Conservation (phyloP, 2,888 invertebrate genomes). For the Abrostola tripartita region DNA sequence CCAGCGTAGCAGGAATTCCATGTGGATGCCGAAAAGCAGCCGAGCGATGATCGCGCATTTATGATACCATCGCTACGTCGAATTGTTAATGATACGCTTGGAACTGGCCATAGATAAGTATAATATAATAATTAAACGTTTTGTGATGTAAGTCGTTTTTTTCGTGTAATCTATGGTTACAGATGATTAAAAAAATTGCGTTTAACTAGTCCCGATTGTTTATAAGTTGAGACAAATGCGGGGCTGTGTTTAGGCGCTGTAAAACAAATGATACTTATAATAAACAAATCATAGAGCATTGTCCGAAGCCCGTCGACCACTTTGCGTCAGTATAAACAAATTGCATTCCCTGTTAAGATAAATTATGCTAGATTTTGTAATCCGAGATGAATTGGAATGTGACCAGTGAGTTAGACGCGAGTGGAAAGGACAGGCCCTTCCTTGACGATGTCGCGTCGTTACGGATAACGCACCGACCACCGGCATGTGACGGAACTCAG, state of each 20-base stretch:
- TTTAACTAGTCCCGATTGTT: constrained; percentile 13
- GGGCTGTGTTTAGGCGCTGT: constrained; percentile 49
- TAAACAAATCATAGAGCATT: constrained; percentile 58
- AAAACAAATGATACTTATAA: constrained; percentile 51
- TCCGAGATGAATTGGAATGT: constrained; percentile 59
- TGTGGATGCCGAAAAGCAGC: constrained; percentile 61
- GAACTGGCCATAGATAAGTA: constrained; percentile 61
- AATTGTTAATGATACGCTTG: constrained; percentile 81
- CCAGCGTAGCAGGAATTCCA: constrained; percentile 61
- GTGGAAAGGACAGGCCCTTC: constrained; percentile 55
- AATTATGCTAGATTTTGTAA: constrained; percentile 71
- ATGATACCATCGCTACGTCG: constrained; percentile 76
- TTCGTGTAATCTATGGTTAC: constrained; percentile 31
- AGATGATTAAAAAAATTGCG: constrained; percentile 9
- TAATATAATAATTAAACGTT: constrained; percentile 71
- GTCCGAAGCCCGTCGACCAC: constrained; percentile 48
- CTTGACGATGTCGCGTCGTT: constrained; percentile 40
- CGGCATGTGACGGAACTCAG: constrained; percentile 20
- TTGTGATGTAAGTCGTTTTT: constrained; percentile 34
- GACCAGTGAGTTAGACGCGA: constrained; percentile 52
- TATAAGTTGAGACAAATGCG: constrained; percentile 17
- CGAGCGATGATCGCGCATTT: constrained; percentile 69
- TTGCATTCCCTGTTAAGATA: constrained; percentile 66
- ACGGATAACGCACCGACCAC: constrained; percentile 12
- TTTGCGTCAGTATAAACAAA: constrained; percentile 67